Evolutionary conservation across 2,888 invertebrate genomes (phyloP), one percentile per base, ranked within the genome.

Genomic region (Coecobrya sp.): DNA sequence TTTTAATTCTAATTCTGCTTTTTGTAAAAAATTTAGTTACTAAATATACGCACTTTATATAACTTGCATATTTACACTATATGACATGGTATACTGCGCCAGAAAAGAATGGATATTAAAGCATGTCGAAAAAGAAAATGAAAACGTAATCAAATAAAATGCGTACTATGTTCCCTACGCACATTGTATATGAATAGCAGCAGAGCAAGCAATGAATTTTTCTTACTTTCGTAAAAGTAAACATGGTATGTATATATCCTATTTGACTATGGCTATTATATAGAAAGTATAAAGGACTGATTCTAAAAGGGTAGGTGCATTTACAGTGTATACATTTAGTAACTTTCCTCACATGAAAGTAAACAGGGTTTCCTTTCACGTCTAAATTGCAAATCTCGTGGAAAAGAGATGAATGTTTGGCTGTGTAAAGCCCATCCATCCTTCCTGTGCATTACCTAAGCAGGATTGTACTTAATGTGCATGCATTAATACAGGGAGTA

Each of bases 331-430:
- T 27, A 27, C 27, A 65, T 25, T 27, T 65, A 4, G 25, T 70
- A 36, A 7, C 16, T 36, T n/a, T 36, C n/a, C 25, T 73, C 55
- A 55, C 13, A 30, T 16, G 55, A 65, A 68, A 36, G 84, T 85
- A 85, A 85, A 85, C 85, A 65, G 19, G 42, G 65, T 25, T 81
- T 81, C 81, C 55, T 81, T 81, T 81, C 52, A 68, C 45, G 19
- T 68, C 22, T 85, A 85, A 68, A 85, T 85, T 65, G 42, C 65
- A 85, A 85, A 85, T 81, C 81, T 81, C 55, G 27, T 55, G 55
- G 27, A 81, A 55, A 55, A 81, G 30, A 65, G 65, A 84, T 42
- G 45, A 45, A 84, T 65, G 84, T 65, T 62, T 65, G 45, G 25
- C 10, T 19, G 42, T 45, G 25, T 65, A 22, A 65, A 45, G 68